A percentile compares a stretch with the other conserved stretches of the same genome.
These are phyloP conservation scores for Scrobipalpa costella DNA, from an alignment of 2,888 invertebrate genomes.

Conservation along the genomic window DNA sequence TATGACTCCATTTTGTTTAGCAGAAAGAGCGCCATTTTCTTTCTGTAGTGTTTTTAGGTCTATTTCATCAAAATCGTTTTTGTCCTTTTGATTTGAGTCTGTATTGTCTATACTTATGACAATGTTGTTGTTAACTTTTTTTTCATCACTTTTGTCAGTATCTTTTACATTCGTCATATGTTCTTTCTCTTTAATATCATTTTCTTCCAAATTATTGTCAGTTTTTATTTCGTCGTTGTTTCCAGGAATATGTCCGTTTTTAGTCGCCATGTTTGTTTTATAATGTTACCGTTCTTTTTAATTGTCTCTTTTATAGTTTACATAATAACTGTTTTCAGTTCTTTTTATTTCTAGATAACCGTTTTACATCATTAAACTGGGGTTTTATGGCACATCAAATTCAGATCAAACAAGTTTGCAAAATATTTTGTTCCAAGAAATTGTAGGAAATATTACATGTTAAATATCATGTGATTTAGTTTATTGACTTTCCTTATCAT, in stretches of 20 bases:
- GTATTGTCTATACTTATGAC: constrained; percentile 33
- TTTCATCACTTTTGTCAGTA: constrained; percentile 28
- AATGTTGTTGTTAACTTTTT: constrained; percentile 31
- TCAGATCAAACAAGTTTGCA: constrained; percentile 3
- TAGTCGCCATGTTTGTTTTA: constrained; percentile 17
- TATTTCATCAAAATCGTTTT: constrained; percentile 31
- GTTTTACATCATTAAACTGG: not conserved
- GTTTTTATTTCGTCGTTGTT: not conserved
- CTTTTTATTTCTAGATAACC: not conserved
- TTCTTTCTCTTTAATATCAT: not conserved
- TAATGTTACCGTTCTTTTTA: not conserved
- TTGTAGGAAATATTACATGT: too few relatives aligned
- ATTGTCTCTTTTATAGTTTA: not conserved
- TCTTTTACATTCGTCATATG: not conserved
- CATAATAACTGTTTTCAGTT: not conserved
- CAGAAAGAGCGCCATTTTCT: not conserved
- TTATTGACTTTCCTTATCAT: too few relatives aligned
- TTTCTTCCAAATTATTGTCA: not conserved
- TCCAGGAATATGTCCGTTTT: constrained; percentile 17
- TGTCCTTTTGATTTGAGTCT: constrained; percentile 15
- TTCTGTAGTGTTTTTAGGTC: constrained; percentile 18
- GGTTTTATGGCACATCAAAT: constrained; percentile 9
- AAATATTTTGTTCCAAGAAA: not conserved
- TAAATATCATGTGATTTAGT: too few relatives aligned
- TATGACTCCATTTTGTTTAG: constrained; percentile 20